Percentiles rank a stretch among this genome's conserved stretches.
Conservation (phyloP, 2,113 vertebrate genomes). For the Aptenodytes forsteri region DNA sequence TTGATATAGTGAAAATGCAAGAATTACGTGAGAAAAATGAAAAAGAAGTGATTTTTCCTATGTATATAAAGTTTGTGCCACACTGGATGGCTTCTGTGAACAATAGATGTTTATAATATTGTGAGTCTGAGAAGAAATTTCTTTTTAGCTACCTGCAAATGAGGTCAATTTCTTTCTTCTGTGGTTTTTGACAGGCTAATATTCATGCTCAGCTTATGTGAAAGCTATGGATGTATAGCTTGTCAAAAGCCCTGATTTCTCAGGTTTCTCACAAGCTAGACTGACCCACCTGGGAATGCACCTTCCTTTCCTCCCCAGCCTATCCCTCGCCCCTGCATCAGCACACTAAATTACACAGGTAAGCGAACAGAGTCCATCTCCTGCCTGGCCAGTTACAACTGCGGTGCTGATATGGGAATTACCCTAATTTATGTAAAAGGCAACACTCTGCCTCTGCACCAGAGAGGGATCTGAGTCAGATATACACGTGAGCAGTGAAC, state of each 20-base stretch:
- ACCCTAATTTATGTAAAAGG: accelerated
- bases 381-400: background rate
- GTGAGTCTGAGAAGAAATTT: background rate
- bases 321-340: accelerated
- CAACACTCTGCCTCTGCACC: background rate
- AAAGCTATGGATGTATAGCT: background rate
- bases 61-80: background rate
- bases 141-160: background rate
- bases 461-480: accelerated
- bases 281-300: background rate
- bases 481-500: accelerated
- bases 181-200: background rate
- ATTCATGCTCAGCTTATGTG: background rate
- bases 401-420: accelerated
- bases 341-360: accelerated
- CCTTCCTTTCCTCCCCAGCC: background rate
- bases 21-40: background rate
- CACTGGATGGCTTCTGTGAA: background rate
- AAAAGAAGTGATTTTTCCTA: background rate
- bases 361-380: accelerated
- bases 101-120: background rate
- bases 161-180: background rate
- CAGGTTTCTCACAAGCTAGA: background rate
- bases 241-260: background rate
- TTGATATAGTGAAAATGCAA: background rate